These are phyloP conservation scores for Ophioderma brevispina DNA, from an alignment of 35 echinoderm and acorn worm species.

Conservation along the genomic window DNA sequence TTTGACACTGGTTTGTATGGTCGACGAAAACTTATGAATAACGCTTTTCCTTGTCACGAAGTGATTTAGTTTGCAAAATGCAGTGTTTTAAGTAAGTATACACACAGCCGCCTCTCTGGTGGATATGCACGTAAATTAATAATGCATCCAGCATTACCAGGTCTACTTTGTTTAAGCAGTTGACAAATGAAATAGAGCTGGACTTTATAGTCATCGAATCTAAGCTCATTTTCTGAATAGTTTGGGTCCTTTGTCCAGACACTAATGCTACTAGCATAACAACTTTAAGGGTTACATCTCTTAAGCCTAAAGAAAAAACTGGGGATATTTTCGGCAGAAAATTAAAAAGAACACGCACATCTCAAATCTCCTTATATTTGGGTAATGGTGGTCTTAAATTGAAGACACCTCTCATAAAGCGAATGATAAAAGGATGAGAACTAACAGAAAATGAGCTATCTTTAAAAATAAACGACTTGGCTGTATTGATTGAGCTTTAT, in stretches of 20 bases:
- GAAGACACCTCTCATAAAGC: slow-evolving; percentile 74
- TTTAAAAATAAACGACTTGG: slow-evolving; percentile 3
- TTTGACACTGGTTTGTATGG: slow-evolving; percentile 7
- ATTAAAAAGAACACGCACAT: slow-evolving; percentile 38
- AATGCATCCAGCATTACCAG: not conserved
- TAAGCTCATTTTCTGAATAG: not conserved
- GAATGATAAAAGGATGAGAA: slow-evolving; percentile 33
- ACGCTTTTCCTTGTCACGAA: no score
- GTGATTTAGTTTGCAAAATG: slow-evolving; percentile 44
- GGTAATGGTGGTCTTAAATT: slow-evolving; percentile 39
- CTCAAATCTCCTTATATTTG: slow-evolving; percentile 40
- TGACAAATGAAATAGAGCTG: slow-evolving; percentile 12
- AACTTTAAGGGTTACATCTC: slow-evolving; percentile 43
- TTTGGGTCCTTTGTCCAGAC: slow-evolving; percentile 41
- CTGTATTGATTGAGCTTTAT: slow-evolving; percentile 39
- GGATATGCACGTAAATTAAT: slow-evolving; percentile 34
- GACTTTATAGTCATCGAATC: not conserved
- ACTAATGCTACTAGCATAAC: slow-evolving; percentile 40
- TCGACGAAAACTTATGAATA: no score
- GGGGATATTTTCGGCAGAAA: slow-evolving; percentile 39
- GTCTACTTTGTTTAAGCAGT: slow-evolving; percentile 56
- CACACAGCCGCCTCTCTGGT: slow-evolving; percentile 60
- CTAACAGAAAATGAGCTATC: slow-evolving; percentile 21
- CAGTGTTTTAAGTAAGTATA: slow-evolving; percentile 48
- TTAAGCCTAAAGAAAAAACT: not conserved